These are phyloP conservation scores for Pinctada fucata DNA, from an alignment of 2,888 invertebrate species.

Conservation along the genomic window DNA sequence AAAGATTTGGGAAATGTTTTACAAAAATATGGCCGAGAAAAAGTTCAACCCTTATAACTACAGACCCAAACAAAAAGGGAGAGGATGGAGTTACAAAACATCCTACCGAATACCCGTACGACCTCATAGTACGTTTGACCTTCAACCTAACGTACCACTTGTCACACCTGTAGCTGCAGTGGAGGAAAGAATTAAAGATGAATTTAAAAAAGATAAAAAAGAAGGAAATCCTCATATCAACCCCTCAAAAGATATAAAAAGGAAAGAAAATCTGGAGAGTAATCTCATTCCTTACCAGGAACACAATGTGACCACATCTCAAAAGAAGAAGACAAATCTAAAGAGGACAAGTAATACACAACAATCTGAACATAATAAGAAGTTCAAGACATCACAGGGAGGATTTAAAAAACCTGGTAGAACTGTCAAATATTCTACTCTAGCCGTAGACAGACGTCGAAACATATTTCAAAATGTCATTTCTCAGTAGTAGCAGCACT, in stretches of 20 bases:
- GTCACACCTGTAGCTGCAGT: constrained; percentile 1
- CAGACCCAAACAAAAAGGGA: not conserved
- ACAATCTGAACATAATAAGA: too few species aligned
- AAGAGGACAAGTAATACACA: not conserved
- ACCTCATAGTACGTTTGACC: not conserved
- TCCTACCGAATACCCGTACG: not conserved
- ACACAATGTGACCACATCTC: not conserved
- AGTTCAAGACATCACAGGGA: not conserved
- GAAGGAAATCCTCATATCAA: not conserved
- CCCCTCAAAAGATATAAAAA: not conserved
- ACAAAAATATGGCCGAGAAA: too few species aligned
- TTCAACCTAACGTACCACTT: not conserved
- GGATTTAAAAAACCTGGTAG: not conserved
- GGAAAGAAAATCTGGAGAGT: not conserved
- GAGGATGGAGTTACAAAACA: constrained; percentile 1
- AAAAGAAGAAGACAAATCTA: not conserved
- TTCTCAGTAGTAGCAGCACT: constrained; percentile 13
- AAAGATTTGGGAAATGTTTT: too few species aligned
- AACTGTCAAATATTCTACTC: not conserved
- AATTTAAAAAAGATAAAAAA: not conserved
- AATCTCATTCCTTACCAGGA: not conserved
- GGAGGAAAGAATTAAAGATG: not conserved
- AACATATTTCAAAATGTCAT: not conserved
- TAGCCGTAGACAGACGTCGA: not conserved
- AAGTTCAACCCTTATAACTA: too few species aligned